Conservation (phyloP, 23 tunicate species). For the Diplosoma virens region DNA sequence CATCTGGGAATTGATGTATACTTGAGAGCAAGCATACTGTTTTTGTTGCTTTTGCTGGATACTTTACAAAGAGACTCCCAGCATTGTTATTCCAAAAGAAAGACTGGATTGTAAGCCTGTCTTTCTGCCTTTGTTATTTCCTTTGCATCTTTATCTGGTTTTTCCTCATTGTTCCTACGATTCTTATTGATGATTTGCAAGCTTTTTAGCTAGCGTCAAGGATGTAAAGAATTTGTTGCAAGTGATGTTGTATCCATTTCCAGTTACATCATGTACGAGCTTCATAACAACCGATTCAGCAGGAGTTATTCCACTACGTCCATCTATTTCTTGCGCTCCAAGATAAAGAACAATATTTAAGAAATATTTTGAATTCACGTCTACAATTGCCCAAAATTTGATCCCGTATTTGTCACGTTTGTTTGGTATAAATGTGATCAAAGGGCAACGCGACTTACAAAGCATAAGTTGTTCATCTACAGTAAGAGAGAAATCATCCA, state of each 20-base stretch:
- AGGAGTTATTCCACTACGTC: neutral
- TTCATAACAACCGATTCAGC: conserved; percentile 10
- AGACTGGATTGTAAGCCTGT: neutral
- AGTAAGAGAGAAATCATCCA: conserved; percentile 4
- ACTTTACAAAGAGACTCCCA: neutral
- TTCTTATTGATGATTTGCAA: neutral
- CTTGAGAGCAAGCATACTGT: conserved; percentile 5
- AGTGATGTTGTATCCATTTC: conserved; percentile 17
- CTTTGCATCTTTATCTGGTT: neutral
- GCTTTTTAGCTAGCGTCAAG: neutral
- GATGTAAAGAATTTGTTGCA: conserved; percentile 7
- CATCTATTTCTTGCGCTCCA: conserved; percentile 2
- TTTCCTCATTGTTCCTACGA: conserved; percentile 12
- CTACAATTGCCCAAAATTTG: conserved; percentile 8
- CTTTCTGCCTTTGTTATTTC: conserved; percentile 14
- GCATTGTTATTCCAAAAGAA: neutral
- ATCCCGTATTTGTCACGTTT: neutral
- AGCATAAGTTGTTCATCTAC: conserved; percentile 19
- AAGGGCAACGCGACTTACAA: conserved; percentile 3
- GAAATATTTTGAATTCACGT: conserved; percentile 5
- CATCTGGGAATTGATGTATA: neutral
- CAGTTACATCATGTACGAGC: neutral
- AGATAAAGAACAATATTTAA: neutral
- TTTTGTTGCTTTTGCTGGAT: neutral
- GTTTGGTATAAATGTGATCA: conserved; percentile 3